Evolutionary conservation across 2,888 invertebrate genomes (phyloP).

Genomic region (Leptinotarsa rubiginosa): DNA sequence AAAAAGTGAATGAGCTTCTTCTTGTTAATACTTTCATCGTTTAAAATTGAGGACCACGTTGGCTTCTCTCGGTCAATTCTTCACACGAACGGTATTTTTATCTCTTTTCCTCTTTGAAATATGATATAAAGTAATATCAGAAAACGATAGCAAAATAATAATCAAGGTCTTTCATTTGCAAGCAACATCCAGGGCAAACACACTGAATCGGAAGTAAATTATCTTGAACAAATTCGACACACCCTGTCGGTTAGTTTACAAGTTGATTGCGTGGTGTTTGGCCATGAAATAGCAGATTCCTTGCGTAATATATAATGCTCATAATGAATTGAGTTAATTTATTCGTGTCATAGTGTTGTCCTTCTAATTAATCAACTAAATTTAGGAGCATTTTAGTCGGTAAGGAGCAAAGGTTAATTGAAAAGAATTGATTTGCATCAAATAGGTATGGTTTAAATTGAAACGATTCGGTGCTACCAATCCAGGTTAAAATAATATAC

Average conservation of each 20-base stretch:
- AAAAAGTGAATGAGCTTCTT: too few relatives aligned
- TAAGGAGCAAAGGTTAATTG: not conserved
- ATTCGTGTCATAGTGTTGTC: not conserved
- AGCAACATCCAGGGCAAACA: not conserved
- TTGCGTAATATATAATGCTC: not conserved
- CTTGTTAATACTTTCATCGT: too few relatives aligned
- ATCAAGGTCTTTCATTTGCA: not conserved
- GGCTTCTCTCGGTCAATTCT: too few relatives aligned
- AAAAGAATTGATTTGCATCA: slow-evolving; percentile 3
- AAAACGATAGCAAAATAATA: too few relatives aligned
- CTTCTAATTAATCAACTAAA: not conserved
- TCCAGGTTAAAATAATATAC: too few relatives aligned
- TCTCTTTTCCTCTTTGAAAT: too few relatives aligned
- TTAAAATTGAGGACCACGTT: too few relatives aligned
- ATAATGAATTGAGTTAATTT: not conserved
- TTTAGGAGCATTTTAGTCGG: not conserved
- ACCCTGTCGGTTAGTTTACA: not conserved
- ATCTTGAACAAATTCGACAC: slow-evolving; percentile 5
- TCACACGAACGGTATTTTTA: too few relatives aligned
- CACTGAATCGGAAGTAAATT: not conserved
- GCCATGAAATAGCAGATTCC: not conserved
- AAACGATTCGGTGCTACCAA: not conserved
- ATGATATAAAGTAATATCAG: too few relatives aligned
- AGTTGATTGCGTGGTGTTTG: not conserved
- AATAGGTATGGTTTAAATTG: not conserved